phyloP scores from a whole-genome alignment of 2,888 invertebrate genomes.

The Archips xylosteana region DNA sequence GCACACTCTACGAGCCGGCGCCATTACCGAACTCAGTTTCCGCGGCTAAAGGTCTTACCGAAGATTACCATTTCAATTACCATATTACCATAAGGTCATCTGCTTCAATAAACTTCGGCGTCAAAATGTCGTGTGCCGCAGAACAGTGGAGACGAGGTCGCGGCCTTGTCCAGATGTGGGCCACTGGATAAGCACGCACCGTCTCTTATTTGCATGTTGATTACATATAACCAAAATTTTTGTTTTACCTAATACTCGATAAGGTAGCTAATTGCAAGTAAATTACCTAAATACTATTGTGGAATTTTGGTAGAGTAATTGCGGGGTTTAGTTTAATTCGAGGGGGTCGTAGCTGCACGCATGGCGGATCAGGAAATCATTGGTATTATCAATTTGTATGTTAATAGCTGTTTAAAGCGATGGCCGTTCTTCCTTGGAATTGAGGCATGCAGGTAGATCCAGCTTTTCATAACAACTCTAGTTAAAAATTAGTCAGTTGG shows the following conservation, averaged over 20 bases:
- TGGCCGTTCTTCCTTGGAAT: background rate
- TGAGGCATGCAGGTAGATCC: background rate
- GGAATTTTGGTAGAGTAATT: conserved; percentile 54
- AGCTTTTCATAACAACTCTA: background rate
- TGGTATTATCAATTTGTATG: conserved; percentile 30
- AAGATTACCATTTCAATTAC: conserved; percentile 24
- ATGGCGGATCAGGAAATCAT: conserved; percentile 33
- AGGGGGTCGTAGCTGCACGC: conserved; percentile 36
- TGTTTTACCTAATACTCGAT: conserved; percentile 62
- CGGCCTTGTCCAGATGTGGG: conserved; percentile 82
- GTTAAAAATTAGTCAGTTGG: no score
- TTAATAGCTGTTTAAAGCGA: background rate
- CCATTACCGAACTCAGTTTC: conserved; percentile 1
- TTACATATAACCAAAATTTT: conserved; percentile 63
- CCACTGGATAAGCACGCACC: conserved; percentile 78
- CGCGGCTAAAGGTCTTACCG: background rate
- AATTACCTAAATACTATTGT: conserved; percentile 58
- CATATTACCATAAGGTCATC: conserved; percentile 35
- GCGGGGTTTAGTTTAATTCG: conserved; percentile 44
- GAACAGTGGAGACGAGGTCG: conserved; percentile 59
- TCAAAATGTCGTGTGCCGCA: conserved; percentile 53
- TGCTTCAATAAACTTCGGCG: conserved; percentile 27
- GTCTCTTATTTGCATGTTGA: conserved; percentile 80
- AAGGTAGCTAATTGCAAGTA: conserved; percentile 71
- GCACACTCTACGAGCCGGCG: background rate